Evolutionary conservation across 2,888 invertebrate genomes (phyloP), one percentile per base, ranked within the genome.

Genomic region (Nudaria mundana): DNA sequence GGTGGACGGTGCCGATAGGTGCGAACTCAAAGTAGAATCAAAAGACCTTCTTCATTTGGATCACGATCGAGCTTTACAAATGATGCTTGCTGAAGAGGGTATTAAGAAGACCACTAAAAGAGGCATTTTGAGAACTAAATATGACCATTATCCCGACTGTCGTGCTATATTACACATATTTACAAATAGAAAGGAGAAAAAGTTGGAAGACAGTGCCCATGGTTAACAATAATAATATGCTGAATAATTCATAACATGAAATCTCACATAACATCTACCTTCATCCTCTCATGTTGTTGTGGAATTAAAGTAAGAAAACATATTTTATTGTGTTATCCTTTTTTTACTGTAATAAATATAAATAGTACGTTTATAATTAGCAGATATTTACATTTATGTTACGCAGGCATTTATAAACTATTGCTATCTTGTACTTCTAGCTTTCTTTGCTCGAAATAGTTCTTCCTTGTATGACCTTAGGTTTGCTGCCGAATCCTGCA

Each of bases 1-100:
- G 89, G 79, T 89, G 32, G 89, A 89, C 56, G 89, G 89, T 35
- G 79, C 76, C 18, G 81, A 87, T 37, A 70, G 77, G 36, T 81
- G 83, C 51, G 79, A 83, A 39, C 65, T 88, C 18, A 85, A 84
- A 73, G 62, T 89, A 42, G 72, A 72, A 54, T 71, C 85, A 10
- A 48, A 38, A 14, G 72, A 84, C 36, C 66, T 89, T 4, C 52
- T 62, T n/a, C 58, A 64, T 28, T 48, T 89, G 30, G 66, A 61
- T 28, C 59, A 77, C 43, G 75, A 80, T 16, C 62, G 71, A 42
- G 89, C 86, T 14, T 48, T 89, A 40, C 57, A 82, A 53, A 63
- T 82, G 23, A 77, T 81, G 76, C 46, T 81, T 1, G 63, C 69
- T n/a, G 69, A 88, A 55, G 66, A 78, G 40, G 29, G 63, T 5